Conservation (phyloP, 2,888 invertebrate species). For the Germaria angustata region DNA sequence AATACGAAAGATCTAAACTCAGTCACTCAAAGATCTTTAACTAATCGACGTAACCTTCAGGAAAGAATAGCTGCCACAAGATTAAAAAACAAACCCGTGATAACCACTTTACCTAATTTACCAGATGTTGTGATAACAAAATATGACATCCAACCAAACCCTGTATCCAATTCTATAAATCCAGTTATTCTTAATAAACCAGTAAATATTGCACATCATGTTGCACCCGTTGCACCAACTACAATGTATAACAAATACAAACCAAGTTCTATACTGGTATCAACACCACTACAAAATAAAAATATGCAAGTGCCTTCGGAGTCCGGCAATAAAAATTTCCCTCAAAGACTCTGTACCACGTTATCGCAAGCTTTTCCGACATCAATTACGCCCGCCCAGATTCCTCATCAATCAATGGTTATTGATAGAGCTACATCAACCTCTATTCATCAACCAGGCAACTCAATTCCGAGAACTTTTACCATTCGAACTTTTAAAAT, state of each 20-base stretch:
- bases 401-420: not conserved
- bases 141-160: not conserved
- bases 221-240: not conserved
- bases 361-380: not conserved
- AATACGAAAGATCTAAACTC: too few relatives aligned
- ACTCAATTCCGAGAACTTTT: not conserved
- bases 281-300: not conserved
- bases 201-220: not conserved
- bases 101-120: not conserved
- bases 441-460: not conserved
- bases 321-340: not conserved
- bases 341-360: not conserved
- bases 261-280: not conserved
- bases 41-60: not conserved
- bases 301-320: not conserved
- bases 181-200: not conserved
- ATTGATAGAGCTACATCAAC: not conserved
- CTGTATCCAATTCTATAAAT: not conserved
- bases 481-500: constrained; percentile 10
- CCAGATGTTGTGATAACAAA: constrained; percentile 33
- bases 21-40: too few relatives aligned
- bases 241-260: not conserved
- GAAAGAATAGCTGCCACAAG: not conserved
- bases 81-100: not conserved
- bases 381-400: not conserved